Percentiles rank a stretch among this genome's conserved stretches.
Conservation (phyloP, 37 sponge, comb jelly and placozoan genomes). For the Crambe crambe region DNA sequence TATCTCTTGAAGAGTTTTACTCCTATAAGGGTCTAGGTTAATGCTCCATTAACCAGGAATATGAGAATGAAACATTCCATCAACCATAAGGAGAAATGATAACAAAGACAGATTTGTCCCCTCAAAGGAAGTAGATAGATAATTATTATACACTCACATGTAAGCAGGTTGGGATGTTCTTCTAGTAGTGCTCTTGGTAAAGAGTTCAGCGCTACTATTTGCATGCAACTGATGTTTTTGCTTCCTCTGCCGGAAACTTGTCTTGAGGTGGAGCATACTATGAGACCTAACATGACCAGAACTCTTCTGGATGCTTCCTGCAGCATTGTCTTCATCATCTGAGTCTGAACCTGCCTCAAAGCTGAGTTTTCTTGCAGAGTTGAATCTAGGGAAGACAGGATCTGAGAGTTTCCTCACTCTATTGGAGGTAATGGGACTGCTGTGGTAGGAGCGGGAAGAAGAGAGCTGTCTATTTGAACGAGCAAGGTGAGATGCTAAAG, state of each 20-base stretch:
- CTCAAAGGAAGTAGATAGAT: no score
- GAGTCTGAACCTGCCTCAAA: background rate
- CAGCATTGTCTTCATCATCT: background rate
- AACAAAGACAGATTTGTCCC: no score
- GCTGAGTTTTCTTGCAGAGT: background rate
- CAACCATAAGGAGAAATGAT: no score
- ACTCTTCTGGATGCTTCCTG: background rate
- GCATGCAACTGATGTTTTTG: background rate
- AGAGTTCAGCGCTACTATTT: background rate
- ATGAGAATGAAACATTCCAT: no score
- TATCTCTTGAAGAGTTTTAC: no score
- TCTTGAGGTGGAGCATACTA: background rate
- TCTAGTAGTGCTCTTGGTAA: background rate
- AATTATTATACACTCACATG: constrained; percentile 10
- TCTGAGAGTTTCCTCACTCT: constrained; percentile 15
- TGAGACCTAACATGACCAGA: constrained; percentile 1
- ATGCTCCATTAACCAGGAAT: no score
- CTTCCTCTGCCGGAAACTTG: background rate
- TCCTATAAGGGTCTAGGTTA: no score
- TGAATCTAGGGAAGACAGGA: background rate
- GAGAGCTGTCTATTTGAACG: background rate
- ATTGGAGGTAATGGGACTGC: background rate
- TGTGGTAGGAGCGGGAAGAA: background rate
- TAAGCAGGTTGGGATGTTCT: background rate
- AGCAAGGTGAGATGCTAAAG: constrained; percentile 25